A percentile compares a stretch with the other conserved stretches of the same genome.
These are phyloP conservation scores for Bradypodion pumilum DNA, from an alignment of 2,797 vertebrate genomes.

Conservation along the genomic window DNA sequence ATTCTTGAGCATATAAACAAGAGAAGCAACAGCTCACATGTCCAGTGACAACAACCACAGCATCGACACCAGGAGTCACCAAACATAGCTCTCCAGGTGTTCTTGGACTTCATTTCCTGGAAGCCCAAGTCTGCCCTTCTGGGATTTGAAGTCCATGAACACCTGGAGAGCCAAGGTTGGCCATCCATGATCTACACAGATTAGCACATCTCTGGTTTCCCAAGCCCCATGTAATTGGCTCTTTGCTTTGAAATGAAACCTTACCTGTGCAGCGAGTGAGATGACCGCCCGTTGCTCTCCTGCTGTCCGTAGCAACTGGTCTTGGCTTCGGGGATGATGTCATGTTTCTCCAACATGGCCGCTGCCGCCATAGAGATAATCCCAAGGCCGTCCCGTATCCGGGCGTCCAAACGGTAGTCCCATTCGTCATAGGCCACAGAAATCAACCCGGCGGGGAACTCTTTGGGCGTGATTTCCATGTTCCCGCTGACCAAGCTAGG, in stretches of 20 bases:
- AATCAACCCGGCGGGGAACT: constrained; percentile 94
- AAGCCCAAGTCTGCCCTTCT: too few species aligned
- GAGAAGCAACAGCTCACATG: too few species aligned
- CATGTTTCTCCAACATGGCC: constrained; percentile 92
- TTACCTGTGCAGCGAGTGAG: constrained; percentile 93
- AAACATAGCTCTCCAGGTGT: too few species aligned
- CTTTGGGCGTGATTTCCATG: constrained; percentile 88
- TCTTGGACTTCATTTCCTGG: too few species aligned
- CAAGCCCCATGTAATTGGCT: background rate
- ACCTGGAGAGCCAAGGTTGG: too few species aligned
- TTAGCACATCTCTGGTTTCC: too few species aligned
- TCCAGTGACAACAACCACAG: background rate
- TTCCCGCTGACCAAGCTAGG: constrained; percentile 93
- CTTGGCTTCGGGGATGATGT: constrained; percentile 91
- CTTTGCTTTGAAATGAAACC: background rate
- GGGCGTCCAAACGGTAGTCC: constrained; percentile 93
- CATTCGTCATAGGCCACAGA: constrained; percentile 96
- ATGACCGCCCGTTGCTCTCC: constrained; percentile 86
- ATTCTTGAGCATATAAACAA: too few species aligned
- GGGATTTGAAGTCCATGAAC: too few species aligned
- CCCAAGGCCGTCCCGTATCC: constrained; percentile 92
- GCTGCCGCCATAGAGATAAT: constrained; percentile 93
- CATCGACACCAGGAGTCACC: too few species aligned
- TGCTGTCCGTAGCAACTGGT: constrained; percentile 90
- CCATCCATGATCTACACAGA: too few species aligned